These are phyloP conservation scores for Bovichtus diacanthus DNA, from an alignment of 2,797 vertebrate genomes.

Conservation along the genomic window DNA sequence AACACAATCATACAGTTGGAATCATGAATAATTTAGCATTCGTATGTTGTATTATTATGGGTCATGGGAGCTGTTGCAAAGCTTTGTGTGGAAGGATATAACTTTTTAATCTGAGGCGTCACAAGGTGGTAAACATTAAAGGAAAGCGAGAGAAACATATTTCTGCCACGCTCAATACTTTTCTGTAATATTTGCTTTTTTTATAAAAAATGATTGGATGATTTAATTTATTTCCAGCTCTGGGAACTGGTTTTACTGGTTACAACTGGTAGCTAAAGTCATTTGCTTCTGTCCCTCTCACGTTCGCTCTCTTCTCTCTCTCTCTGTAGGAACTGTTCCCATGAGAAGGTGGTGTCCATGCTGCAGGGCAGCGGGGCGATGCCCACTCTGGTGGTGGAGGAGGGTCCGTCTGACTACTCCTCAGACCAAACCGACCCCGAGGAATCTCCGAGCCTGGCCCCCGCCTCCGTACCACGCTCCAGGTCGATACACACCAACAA, in stretches of 20 bases:
- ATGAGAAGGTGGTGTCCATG: slow-evolving; percentile 99
- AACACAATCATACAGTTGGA: neutral
- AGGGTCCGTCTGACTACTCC: slow-evolving; percentile 89
- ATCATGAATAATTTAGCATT: neutral
- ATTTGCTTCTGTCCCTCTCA: neutral
- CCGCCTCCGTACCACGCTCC: slow-evolving; percentile 80
- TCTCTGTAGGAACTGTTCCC: slow-evolving; percentile 92
- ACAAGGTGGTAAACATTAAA: no score
- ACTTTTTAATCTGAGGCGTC: neutral
- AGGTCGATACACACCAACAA: slow-evolving; percentile 44
- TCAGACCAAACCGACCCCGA: slow-evolving; percentile 90
- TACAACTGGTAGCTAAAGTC: neutral
- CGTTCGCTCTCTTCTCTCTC: neutral
- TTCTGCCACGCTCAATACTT: no score
- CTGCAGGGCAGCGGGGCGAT: slow-evolving; percentile 97
- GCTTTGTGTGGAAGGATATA: neutral
- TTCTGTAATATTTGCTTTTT: accelerated
- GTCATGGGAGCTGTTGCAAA: neutral
- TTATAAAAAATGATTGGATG: neutral
- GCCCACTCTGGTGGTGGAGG: slow-evolving; percentile 96
- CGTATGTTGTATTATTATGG: neutral
- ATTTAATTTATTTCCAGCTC: no score
- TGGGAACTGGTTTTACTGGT: no score
- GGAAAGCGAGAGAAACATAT: neutral
- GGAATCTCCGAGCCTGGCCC: slow-evolving; percentile 82